Percentiles rank a stretch among this genome's conserved stretches.
Conservation (phyloP, 2,797 vertebrate genomes). For the Urosaurus nigricauda region DNA sequence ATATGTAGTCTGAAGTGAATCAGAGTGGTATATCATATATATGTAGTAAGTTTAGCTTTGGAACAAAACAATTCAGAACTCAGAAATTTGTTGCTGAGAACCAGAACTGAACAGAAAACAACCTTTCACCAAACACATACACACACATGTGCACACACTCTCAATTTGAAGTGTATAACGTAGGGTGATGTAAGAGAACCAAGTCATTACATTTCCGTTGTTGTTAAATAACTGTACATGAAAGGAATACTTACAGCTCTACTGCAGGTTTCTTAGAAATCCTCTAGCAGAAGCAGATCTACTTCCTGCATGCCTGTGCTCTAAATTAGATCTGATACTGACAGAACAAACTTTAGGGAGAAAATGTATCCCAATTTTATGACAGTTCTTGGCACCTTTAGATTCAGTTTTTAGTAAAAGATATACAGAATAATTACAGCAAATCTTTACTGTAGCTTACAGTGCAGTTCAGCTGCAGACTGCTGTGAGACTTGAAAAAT, state of each 20-base stretch:
- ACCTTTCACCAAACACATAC: not conserved
- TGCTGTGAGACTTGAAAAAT: slow-evolving; percentile 40
- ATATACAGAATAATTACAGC: not conserved
- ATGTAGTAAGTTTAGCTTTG: not conserved
- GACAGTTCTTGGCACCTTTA: not conserved
- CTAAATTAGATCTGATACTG: not conserved
- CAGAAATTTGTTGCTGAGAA: not conserved
- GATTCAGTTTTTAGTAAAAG: not conserved
- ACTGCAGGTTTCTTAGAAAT: not conserved
- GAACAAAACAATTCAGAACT: not conserved
- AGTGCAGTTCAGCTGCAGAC: not conserved
- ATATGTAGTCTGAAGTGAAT: no score
- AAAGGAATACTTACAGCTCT: not conserved
- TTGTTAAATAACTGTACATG: not conserved
- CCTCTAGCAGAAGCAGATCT: not conserved
- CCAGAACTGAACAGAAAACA: not conserved
- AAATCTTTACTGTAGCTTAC: not conserved
- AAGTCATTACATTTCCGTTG: not conserved
- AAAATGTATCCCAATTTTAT: not conserved
- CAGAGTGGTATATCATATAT: no score
- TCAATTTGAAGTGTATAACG: not conserved
- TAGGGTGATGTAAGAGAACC: not conserved
- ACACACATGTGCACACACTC: not conserved
- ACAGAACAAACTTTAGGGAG: not conserved
- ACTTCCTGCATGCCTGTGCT: not conserved